These are phyloP conservation scores for Alcedo atthis DNA, from an alignment of 2,797 vertebrate genomes.

Conservation along the genomic window DNA sequence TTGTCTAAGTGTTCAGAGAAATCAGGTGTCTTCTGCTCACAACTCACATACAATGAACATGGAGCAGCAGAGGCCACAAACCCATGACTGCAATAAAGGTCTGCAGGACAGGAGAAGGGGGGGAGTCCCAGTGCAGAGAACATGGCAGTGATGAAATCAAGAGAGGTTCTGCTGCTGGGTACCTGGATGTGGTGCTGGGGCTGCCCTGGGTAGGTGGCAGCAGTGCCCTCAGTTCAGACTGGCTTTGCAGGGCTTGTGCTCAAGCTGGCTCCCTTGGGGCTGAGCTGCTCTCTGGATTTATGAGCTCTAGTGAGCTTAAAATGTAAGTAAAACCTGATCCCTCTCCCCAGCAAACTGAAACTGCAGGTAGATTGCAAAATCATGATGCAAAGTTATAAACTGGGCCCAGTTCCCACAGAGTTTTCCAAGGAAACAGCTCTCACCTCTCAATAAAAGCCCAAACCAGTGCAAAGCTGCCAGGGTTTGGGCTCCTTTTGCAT, in stretches of 20 bases:
- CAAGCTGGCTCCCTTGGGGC: neutral
- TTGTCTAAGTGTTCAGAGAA: neutral
- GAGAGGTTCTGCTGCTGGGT: neutral
- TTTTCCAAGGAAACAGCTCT: neutral
- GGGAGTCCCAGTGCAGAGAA: no score
- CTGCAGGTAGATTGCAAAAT: neutral
- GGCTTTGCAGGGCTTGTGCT: neutral
- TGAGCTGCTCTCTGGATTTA: neutral
- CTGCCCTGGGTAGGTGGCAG: neutral
- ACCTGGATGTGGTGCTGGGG: neutral
- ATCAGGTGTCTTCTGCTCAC: rapidly evolving
- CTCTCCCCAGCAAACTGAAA: neutral
- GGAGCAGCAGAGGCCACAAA: neutral
- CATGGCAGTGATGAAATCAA: rapidly evolving
- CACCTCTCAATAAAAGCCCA: neutral
- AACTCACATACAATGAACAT: rapidly evolving
- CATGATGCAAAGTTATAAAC: rapidly evolving
- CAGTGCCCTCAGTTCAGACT: rapidly evolving
- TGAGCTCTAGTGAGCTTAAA: neutral
- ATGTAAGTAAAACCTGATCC: rapidly evolving
- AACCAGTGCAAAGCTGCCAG: neutral
- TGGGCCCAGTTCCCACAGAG: rapidly evolving
- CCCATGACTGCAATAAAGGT: neutral
- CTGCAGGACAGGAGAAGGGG: neutral
- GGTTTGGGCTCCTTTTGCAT: neutral